Evolutionary conservation across 2,888 invertebrate genomes (phyloP).

Genomic region (Choreutis nemorana): DNA sequence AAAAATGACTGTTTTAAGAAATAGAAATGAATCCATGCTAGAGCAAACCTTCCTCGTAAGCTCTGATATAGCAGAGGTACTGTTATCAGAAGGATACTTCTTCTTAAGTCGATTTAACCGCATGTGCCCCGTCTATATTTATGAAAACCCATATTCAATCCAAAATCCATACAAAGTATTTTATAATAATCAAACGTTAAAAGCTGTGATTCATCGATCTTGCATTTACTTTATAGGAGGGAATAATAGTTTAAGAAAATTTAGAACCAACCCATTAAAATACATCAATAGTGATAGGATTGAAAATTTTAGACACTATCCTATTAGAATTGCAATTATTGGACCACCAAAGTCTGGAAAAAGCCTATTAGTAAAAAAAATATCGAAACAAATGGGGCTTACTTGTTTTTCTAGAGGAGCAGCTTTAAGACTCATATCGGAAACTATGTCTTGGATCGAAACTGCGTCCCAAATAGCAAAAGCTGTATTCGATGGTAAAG

Average conservation of each 20-base stretch:
- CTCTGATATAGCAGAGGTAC: slow-evolving; percentile 60
- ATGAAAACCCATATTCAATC: slow-evolving; percentile 48
- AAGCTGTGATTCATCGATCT: slow-evolving; percentile 64
- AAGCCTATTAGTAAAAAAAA: slow-evolving; percentile 60
- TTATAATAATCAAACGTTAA: slow-evolving; percentile 43
- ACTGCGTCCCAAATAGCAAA: slow-evolving; percentile 44
- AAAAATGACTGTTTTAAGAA: slow-evolving; percentile 33
- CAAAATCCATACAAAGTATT: slow-evolving; percentile 52
- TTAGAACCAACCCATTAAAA: slow-evolving; percentile 63
- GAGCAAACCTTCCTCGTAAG: slow-evolving; percentile 65
- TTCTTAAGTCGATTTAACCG: slow-evolving; percentile 70
- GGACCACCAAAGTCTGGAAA: slow-evolving; percentile 72
- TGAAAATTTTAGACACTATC: slow-evolving; percentile 46
- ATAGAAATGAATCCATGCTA: slow-evolving; percentile 56
- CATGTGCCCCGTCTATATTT: slow-evolving; percentile 71
- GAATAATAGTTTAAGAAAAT: slow-evolving; percentile 46
- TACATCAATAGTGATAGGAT: slow-evolving; percentile 51
- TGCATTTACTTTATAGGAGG: slow-evolving; percentile 68
- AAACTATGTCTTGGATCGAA: slow-evolving; percentile 57
- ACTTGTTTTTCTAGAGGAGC: slow-evolving; percentile 61
- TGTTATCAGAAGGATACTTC: slow-evolving; percentile 66
- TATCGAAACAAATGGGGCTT: slow-evolving; percentile 60
- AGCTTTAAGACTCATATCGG: slow-evolving; percentile 54
- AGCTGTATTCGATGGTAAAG: slow-evolving; percentile 42
- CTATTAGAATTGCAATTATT: slow-evolving; percentile 62